Percentiles rank a stretch among this genome's conserved stretches.
Conservation (phyloP, 2,113 vertebrate genomes). For the Microcebus lehilahytsara region DNA sequence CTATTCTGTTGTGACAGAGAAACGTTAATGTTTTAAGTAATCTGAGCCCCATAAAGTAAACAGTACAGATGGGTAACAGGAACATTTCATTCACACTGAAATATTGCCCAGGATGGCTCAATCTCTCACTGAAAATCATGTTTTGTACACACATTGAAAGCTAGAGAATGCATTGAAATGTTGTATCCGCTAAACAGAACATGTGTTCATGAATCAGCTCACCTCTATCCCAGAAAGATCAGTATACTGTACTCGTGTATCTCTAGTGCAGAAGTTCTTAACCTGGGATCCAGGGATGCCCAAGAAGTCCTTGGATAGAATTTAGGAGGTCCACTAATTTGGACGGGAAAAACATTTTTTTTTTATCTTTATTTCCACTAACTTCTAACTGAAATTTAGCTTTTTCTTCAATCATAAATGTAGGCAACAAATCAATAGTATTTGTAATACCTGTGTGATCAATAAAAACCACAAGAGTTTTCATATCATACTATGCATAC, state of each 20-base stretch:
- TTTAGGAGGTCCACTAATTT: slow-evolving; percentile 39
- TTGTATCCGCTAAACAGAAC: not conserved
- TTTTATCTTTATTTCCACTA: slow-evolving; percentile 33
- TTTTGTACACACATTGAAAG: not conserved
- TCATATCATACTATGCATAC: not conserved
- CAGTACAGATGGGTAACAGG: not conserved
- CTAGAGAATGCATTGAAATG: not conserved
- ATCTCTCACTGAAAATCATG: slow-evolving; percentile 12
- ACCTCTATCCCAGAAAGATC: slow-evolving; percentile 53
- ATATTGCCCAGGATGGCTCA: not conserved
- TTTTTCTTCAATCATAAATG: slow-evolving; percentile 33
- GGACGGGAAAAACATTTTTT: not conserved
- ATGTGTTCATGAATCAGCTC: slow-evolving; percentile 11
- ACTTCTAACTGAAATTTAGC: slow-evolving; percentile 38
- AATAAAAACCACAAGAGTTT: slow-evolving; percentile 26
- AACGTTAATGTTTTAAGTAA: not conserved
- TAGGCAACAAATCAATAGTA: slow-evolving; percentile 38
- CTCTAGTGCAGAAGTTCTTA: slow-evolving; percentile 36
- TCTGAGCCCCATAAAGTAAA: not conserved
- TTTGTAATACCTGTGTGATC: slow-evolving; percentile 7
- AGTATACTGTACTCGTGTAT: slow-evolving; percentile 37
- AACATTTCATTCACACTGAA: not conserved
- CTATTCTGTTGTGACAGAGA: not conserved
- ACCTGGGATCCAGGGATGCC: slow-evolving; percentile 37
- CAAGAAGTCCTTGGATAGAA: slow-evolving; percentile 52